Evolutionary conservation across 2,113 vertebrate species (phyloP), one percentile per base, ranked within the genome.

Genomic region (Crotophaga sulcirostris): DNA sequence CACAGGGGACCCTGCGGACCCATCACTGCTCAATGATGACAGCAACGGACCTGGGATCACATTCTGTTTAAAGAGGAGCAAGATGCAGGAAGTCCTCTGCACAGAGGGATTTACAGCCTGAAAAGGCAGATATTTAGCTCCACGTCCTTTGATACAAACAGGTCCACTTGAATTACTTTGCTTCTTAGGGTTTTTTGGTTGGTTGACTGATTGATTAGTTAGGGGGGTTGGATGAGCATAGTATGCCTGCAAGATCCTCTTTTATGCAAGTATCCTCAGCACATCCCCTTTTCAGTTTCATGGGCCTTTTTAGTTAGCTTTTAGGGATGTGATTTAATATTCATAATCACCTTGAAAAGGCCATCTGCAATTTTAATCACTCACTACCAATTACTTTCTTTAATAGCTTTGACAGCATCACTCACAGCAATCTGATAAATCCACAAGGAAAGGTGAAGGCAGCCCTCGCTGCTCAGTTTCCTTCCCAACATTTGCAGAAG

Each of bases 321-420:
- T 97, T 94, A 88, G 69, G 86, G 94, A 76, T 78, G 78, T 92
- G 69, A 97, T 97, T 97, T 97, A 96, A 96, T 91, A 97, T 95
- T 95, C 95, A 94, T 96, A 92, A 93, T 84, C 95, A 97, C 89
- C 88, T 73, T 92, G 97, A 96, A 96, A 97, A 97, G 97, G 91
- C 84, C 89, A 97, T 96, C 96, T 96, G 72, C 94, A 95, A 85
- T 96, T 98, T 96, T 98, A 98, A 98, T 98, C 94, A 96, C 94
- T 93, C 91, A 47, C 88, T 94, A 72, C 92, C 95, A 97, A 97
- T 93, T 96, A 96, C 93, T 94, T 94, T 88, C 94, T 84, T 54
- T 91, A 95, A 96, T 94, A 96, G 95, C 94, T 90, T 23, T 81
- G 94, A 94, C 95, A 96, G 95, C 89, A 94, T 97, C 95, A 78